A percentile compares a stretch with the other conserved stretches of the same genome.
phyloP scores from a whole-genome alignment of 2,113 vertebrate species.

The Microcebus tavaratra region DNA sequence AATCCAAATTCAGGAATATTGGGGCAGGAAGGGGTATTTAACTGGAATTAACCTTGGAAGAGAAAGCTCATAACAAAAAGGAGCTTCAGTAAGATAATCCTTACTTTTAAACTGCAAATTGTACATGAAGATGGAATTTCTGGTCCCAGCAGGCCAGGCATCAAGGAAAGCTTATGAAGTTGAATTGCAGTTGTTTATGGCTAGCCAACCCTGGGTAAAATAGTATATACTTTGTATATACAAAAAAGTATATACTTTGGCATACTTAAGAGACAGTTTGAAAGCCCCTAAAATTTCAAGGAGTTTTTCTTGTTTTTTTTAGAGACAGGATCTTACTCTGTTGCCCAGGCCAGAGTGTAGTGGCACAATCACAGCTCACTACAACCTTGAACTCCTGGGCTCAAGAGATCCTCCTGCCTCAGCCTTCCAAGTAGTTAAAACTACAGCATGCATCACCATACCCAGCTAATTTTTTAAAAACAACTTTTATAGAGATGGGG shows the following conservation, averaged over 20 bases:
- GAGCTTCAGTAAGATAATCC: neutral
- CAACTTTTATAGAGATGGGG: too few species aligned
- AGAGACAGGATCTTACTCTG: too few species aligned
- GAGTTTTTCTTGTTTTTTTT: neutral
- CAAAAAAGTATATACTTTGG: neutral
- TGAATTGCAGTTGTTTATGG: slow-evolving; percentile 1
- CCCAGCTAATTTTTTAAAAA: too few species aligned
- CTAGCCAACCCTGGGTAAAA: neutral
- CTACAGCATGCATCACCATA: too few species aligned
- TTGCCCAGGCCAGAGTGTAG: too few species aligned
- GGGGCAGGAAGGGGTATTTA: neutral
- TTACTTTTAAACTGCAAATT: neutral
- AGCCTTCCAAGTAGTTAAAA: too few species aligned
- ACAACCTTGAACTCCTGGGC: too few species aligned
- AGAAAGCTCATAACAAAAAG: slow-evolving; percentile 24
- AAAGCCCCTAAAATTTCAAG: neutral
- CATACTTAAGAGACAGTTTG: neutral
- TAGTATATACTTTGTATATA: neutral
- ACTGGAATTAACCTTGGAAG: slow-evolving; percentile 27
- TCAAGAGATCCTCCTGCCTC: too few species aligned
- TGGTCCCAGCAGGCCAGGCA: neutral
- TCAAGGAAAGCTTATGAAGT: neutral
- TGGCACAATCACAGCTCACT: too few species aligned
- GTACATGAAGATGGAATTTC: neutral
- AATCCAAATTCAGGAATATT: neutral